Evolutionary conservation across 2,113 vertebrate genomes (phyloP), one percentile per base, ranked within the genome.

Genomic region (Esox niger): DNA sequence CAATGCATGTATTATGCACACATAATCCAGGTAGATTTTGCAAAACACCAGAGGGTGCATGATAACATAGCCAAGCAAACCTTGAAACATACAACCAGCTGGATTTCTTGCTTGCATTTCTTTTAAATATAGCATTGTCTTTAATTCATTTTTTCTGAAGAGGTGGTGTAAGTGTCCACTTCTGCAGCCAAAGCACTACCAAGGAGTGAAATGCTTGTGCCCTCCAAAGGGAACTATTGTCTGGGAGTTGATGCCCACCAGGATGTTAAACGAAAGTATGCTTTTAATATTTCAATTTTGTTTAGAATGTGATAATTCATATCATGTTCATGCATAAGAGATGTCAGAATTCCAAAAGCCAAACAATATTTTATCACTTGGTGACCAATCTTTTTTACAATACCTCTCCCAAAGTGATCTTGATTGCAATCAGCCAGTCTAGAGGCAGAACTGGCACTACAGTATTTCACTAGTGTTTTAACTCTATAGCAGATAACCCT

Each of bases 91-190:
- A 8, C 35, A 35, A 25, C 33, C 20, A 26, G 20, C 38, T 47
- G 17, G 25, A 35, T 30, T 46, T 21, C 17, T 59, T 30, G 29
- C 25, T 59, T 20, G 33, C 46, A 68, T 68, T 26, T 60, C 32
- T 3, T 27, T 58, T 58, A 33, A 59, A 68, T 68, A 60, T 68
- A 60, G 59, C 27, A 68, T 68, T 30, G 35, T 17, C 32, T 47
- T 58, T 68, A 56, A 68, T 68, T 59, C 56, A 68, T 68, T 35
- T 60, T 43, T 15, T 62, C 17, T 9, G 60, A 26, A 38, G 33
- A 27, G n/a, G 66, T 17, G 6, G 15, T 8, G n/a, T 9, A 27
- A 56, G 54, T 13, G 17, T 2, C 23, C 66, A 49, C 25, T 21
- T 21, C 25, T 59, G 56, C 20, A 26, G 26, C 25, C 13, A 57